Percentiles rank a stretch among this genome's conserved stretches.
Evolutionary conservation across 2,113 vertebrate genomes (phyloP).

Genomic region (Corythornis vintsioides): DNA sequence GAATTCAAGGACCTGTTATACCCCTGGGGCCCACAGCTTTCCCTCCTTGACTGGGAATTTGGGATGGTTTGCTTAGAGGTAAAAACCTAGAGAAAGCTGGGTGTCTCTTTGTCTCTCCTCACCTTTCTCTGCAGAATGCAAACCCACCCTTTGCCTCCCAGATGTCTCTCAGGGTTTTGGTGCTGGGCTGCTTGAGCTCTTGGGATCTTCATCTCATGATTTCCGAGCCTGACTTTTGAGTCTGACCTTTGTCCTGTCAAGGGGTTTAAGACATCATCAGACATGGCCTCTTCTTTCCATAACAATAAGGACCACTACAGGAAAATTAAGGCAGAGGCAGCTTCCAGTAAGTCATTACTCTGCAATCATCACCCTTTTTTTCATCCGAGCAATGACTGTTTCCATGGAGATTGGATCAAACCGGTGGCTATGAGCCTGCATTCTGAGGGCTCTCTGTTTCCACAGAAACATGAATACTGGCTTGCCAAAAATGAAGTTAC

Average conservation of each 20-base stretch:
- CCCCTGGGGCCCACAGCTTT: not conserved
- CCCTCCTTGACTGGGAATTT: not conserved
- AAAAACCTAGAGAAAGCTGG: not conserved
- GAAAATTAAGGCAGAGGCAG: conserved; percentile 10
- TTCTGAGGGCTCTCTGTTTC: conserved; percentile 49
- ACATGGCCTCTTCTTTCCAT: not conserved
- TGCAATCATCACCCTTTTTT: conserved; percentile 12
- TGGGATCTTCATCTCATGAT: not conserved
- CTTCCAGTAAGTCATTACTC: conserved; percentile 51
- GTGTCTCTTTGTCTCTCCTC: not conserved
- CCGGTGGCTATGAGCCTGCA: not conserved
- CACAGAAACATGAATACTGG: conserved; percentile 44
- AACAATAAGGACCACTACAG: not conserved
- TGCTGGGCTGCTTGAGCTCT: not conserved
- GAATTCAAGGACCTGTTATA: too few species aligned
- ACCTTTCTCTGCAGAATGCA: not conserved
- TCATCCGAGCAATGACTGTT: conserved; percentile 12
- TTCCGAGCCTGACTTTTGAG: not conserved
- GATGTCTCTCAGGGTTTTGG: not conserved
- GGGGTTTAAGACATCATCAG: not conserved
- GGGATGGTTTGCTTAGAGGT: not conserved
- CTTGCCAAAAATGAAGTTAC: conserved; percentile 17
- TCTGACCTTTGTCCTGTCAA: not conserved
- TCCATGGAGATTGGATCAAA: conserved; percentile 59
- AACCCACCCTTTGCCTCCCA: not conserved